Evolutionary conservation across 2,113 vertebrate species (phyloP), one percentile per base, ranked within the genome.

Genomic region (Brevimyrus niger): DNA sequence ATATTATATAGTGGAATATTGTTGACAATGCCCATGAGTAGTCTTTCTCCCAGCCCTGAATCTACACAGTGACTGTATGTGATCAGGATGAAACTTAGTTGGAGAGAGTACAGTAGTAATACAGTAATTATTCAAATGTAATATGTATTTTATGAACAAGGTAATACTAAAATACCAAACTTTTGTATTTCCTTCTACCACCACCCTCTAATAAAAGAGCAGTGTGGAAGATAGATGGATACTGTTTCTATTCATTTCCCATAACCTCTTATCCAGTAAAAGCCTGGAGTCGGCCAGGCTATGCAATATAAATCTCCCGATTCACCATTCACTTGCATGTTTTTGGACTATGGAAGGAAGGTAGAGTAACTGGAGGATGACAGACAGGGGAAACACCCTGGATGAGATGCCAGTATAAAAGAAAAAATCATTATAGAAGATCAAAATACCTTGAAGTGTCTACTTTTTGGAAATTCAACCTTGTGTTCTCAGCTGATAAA

Each of bases 351-450:
- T 31, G 10, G 10, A 3, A 69, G 61, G 61, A 69, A 69, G 27
- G 61, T 31, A 69, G 61, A 69, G 61, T 69, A 69, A 69, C 10
- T 69, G 61, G 61, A 69, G 27, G 61, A 69, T 69, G 61, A 69
- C 27, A 31, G 61, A 31, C 61, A 31, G 73, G 35, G 73, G 73
- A 80, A 80, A 80, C 73, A 80, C 73, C 73, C 35, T 38, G 35
- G 11, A 80, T 35, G 35, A 80, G n/a, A 73, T 73, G n/a, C 65
- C 65, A 73, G 27, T 35, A 73, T 73, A n/a, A 17, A 83, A 53
- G 10, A 87, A 88, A 50, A 73, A 89, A 89, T 87, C 87, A 87
- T 87, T 87, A 87, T 23, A 23, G 55, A 44, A 73, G 87, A 47
- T 88, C 87, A 88, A 73, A 88, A 88, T 61, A 61, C 87, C 61